A percentile compares a stretch with the other conserved stretches of the same genome.
Conservation (phyloP, 2,113 vertebrate genomes). For the Indicator maculatus region DNA sequence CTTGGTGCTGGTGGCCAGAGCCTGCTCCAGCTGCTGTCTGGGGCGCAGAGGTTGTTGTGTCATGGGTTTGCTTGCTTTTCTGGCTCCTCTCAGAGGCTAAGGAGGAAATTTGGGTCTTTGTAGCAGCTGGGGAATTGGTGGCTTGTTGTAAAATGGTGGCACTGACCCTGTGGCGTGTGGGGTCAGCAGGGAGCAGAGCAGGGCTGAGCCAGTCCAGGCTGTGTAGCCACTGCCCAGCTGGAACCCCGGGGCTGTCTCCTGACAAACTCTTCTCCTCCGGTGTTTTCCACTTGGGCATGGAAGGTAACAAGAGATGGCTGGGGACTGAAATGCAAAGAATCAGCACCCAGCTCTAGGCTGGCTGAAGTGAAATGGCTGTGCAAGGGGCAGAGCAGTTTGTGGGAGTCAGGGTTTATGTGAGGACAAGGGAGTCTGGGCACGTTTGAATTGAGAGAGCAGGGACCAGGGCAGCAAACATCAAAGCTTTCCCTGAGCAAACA, state of each 20-base stretch:
- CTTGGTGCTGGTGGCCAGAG: neutral
- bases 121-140: neutral
- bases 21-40: neutral
- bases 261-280: neutral
- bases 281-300: accelerated
- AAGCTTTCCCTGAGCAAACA: neutral
- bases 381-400: neutral
- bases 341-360: neutral
- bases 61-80: neutral
- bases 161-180: accelerated
- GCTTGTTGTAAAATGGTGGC: accelerated
- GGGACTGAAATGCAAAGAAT: neutral
- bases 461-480: neutral
- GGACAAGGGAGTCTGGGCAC: accelerated
- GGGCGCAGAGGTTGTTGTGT: neutral
- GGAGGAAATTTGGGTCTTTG: neutral
- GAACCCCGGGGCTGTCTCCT: neutral
- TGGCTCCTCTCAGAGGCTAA: accelerated
- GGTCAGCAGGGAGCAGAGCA: accelerated
- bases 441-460: neutral
- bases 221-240: accelerated
- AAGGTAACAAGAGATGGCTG: neutral
- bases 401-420: neutral
- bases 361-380: neutral
- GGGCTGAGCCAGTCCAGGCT: neutral